Conservation (phyloP, 1,140 invertebrate genomes). For the Drosophila bocqueti region DNA sequence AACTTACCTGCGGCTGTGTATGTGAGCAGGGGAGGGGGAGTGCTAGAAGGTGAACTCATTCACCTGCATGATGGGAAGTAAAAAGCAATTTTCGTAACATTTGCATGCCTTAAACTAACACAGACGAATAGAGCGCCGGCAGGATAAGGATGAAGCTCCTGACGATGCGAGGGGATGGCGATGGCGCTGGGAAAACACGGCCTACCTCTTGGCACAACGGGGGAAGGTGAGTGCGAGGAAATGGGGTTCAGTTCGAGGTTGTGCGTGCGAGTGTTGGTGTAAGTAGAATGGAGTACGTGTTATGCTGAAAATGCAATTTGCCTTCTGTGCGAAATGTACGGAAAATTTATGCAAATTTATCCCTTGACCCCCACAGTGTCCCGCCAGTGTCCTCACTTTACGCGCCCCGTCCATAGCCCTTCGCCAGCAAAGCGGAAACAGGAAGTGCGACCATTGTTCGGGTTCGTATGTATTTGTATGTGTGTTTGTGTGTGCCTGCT, state of each 20-base stretch:
- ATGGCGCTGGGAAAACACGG: constrained; percentile 54
- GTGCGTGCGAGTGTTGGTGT: constrained; percentile 27
- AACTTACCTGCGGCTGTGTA: constrained; percentile 57
- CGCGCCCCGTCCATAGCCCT: background rate
- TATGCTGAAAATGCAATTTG: constrained; percentile 83
- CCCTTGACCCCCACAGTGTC: constrained; percentile 59
- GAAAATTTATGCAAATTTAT: constrained; percentile 82
- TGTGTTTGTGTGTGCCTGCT: constrained; percentile 7
- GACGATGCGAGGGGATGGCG: constrained; percentile 1
- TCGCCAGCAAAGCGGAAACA: constrained; percentile 73
- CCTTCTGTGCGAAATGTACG: constrained; percentile 81
- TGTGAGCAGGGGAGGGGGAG: constrained; percentile 11
- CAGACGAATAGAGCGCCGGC: constrained; percentile 47
- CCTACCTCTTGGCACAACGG: constrained; percentile 56
- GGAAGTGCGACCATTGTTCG: constrained; percentile 74
- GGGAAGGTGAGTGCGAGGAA: background rate
- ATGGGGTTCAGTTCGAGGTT: constrained; percentile 23
- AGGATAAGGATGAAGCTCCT: constrained; percentile 40
- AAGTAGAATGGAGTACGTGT: constrained; percentile 81
- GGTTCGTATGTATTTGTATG: constrained; percentile 13
- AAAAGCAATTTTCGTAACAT: constrained; percentile 83
- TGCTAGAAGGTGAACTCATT: constrained; percentile 47
- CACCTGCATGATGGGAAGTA: constrained; percentile 73
- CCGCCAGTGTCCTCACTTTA: background rate
- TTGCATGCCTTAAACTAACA: constrained; percentile 80